Percentiles rank a stretch among this genome's conserved stretches.
phyloP scores from a whole-genome alignment of 2,113 vertebrate genomes.

The Sebastes fasciatus region DNA sequence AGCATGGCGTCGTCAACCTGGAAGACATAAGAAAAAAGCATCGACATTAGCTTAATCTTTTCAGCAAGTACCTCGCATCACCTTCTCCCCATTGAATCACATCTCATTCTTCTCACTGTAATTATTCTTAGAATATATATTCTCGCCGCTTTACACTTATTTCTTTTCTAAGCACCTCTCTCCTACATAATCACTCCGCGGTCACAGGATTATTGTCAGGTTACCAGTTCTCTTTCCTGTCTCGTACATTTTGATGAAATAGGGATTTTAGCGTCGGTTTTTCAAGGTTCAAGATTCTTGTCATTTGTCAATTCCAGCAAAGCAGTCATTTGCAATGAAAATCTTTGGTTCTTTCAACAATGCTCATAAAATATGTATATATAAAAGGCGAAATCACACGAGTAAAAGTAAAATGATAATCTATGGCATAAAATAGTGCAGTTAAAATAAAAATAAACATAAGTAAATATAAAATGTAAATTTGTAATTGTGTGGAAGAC shows the following conservation, averaged over 20 bases:
- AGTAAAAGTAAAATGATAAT: no score
- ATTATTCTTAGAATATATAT: conserved; percentile 65
- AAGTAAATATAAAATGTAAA: no score
- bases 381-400: no score
- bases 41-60: conserved; percentile 69
- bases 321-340: no score
- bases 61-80: conserved; percentile 21
- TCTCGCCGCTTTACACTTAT: conserved; percentile 33
- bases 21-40: conserved; percentile 81
- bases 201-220: conserved; percentile 43
- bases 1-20: conserved; percentile 99
- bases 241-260: conserved; percentile 31
- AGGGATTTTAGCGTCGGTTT: conserved; percentile 5
- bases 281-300: no score
- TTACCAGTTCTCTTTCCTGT: conserved; percentile 24
- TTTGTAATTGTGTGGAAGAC: no score
- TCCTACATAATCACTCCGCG: conserved; percentile 45
- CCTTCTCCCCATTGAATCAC: conserved; percentile 32
- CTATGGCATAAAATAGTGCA: no score
- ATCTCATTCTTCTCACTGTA: conserved; percentile 54
- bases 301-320: no score
- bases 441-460: no score
- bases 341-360: no score
- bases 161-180: conserved; percentile 40
- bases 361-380: no score